Evolutionary conservation across 1,140 invertebrate species (phyloP).

Genomic region (Anoplolepis gracilipes): DNA sequence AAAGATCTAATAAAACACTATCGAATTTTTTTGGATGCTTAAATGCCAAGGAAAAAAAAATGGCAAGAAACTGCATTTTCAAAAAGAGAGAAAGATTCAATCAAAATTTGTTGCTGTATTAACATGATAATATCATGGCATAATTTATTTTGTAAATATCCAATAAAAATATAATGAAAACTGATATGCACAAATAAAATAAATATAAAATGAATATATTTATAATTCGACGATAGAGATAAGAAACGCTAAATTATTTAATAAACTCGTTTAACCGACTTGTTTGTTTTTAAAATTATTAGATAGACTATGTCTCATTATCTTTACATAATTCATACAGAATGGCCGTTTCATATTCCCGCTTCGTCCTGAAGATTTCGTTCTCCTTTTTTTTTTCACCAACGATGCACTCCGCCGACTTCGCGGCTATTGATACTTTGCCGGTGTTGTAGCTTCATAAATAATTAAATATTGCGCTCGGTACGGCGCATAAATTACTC

Average conservation of each 20-base stretch:
- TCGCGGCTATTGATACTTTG: constrained; percentile 21
- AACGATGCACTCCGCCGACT: constrained; percentile 1
- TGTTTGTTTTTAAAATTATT: not conserved
- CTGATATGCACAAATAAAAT: not conserved
- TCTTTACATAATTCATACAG: constrained; percentile 22
- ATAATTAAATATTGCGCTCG: constrained; percentile 48
- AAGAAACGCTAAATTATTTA: constrained; percentile 7
- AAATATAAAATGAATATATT: not conserved
- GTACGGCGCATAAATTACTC: constrained; percentile 51
- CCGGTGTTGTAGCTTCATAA: constrained; percentile 34
- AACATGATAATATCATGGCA: not conserved
- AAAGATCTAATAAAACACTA: constrained; percentile 6
- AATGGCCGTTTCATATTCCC: constrained; percentile 9
- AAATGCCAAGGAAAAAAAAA: not conserved
- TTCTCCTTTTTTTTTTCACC: not conserved
- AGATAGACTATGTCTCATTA: constrained; percentile 10
- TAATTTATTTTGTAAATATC: not conserved
- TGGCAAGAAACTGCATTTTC: not conserved
- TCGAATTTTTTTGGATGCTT: not conserved
- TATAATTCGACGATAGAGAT: too few relatives aligned
- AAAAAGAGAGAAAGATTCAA: constrained; percentile 4
- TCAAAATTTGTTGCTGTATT: constrained; percentile 4
- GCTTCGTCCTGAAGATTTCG: not conserved
- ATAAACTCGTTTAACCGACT: not conserved
- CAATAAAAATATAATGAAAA: not conserved